Evolutionary conservation across 2,113 vertebrate species (phyloP).

Genomic region (Syngnathoides biaculeatus): DNA sequence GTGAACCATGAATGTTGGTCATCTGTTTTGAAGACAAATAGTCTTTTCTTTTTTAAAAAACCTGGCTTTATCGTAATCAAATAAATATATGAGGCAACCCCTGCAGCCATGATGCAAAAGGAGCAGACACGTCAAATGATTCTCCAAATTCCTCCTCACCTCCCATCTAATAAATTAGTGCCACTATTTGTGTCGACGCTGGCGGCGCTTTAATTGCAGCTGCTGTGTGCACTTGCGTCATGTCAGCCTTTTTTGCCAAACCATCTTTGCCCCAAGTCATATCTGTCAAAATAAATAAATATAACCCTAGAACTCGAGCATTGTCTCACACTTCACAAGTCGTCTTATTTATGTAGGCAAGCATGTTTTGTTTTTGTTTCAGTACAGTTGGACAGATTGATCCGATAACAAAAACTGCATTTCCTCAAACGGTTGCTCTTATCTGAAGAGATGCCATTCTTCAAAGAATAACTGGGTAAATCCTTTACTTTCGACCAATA

Average conservation of each 20-base stretch:
- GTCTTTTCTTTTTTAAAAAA: constrained; percentile 2
- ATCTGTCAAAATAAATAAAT: constrained; percentile 50
- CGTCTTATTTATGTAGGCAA: constrained; percentile 27
- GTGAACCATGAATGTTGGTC: constrained; percentile 40
- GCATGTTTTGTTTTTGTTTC: constrained; percentile 8
- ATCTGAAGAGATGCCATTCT: background rate
- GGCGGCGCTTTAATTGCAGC: constrained; percentile 44
- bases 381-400: constrained; percentile 51
- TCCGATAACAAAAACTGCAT: constrained; percentile 30
- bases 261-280: constrained; percentile 52
- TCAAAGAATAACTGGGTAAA: no score
- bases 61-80: background rate
- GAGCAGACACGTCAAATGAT: constrained; percentile 15
- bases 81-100: background rate
- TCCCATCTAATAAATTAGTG: constrained; percentile 40
- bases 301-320: constrained; percentile 17
- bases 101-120: constrained; percentile 11
- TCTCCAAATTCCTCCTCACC: constrained; percentile 31
- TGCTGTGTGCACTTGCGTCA: constrained; percentile 34
- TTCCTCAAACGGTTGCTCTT: background rate
- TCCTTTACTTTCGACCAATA: no score
- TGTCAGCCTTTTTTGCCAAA: constrained; percentile 53
- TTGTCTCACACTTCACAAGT: constrained; percentile 52
- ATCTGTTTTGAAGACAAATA: constrained; percentile 25
- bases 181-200: constrained; percentile 55